These are phyloP conservation scores for Rhinophrynus dorsalis DNA, from an alignment of 2,797 vertebrate species.

Conservation along the genomic window DNA sequence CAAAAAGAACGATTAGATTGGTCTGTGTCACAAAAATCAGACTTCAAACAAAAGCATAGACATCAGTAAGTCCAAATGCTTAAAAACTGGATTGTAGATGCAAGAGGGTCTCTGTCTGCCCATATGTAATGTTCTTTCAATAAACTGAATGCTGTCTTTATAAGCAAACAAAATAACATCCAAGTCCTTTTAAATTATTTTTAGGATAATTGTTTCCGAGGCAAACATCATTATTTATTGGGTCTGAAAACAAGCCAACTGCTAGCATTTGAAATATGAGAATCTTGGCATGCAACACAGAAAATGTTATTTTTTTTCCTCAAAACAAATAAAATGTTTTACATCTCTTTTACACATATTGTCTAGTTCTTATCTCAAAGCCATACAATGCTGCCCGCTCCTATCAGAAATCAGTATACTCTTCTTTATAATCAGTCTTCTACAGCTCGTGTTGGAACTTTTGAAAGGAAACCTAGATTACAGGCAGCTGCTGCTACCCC, in stretches of 20 bases:
- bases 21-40: conserved; percentile 56
- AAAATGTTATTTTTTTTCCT: conserved; percentile 51
- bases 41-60: conserved; percentile 59
- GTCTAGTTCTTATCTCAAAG: conserved; percentile 70
- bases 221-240: conserved; percentile 66
- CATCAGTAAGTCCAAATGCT: conserved; percentile 59
- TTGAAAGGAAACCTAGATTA: conserved; percentile 66
- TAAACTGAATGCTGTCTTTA: conserved; percentile 58
- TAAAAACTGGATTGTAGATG: conserved; percentile 59
- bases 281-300: conserved; percentile 53
- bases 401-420: conserved; percentile 69
- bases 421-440: conserved; percentile 68
- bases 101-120: conserved; percentile 54
- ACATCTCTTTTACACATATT: conserved; percentile 65
- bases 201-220: conserved; percentile 62
- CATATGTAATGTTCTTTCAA: conserved; percentile 46
- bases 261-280: conserved; percentile 61
- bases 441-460: conserved; percentile 65
- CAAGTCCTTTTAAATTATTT: conserved; percentile 60
- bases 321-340: conserved; percentile 48
- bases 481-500: conserved; percentile 68
- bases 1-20: conserved; percentile 60
- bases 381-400: conserved; percentile 58
- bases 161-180: conserved; percentile 60
- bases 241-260: conserved; percentile 67